A percentile compares a stretch with the other conserved stretches of the same genome.
Evolutionary conservation across 2,888 invertebrate genomes (phyloP).

Genomic region (Vandiemenella viatica): DNA sequence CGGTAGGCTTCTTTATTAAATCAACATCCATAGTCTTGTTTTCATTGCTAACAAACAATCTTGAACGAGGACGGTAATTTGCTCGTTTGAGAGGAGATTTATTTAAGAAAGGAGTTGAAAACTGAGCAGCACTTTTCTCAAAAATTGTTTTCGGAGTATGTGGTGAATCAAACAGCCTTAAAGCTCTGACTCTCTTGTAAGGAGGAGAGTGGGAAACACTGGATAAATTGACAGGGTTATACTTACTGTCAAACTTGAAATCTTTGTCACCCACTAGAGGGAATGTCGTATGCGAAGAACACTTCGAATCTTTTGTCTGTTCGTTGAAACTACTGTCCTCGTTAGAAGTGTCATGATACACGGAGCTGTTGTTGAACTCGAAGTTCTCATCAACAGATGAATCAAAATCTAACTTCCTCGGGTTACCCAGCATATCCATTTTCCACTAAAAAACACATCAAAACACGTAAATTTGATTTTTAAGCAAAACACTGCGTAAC

Average conservation of each 20-base stretch:
- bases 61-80: conserved; percentile 5
- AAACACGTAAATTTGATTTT: too few relatives aligned
- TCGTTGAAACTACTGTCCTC: conserved; percentile 4
- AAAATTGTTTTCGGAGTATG: conserved; percentile 72
- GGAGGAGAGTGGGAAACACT: conserved; percentile 31
- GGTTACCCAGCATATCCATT: neutral
- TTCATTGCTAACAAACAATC: conserved; percentile 6
- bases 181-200: conserved; percentile 39
- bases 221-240: neutral
- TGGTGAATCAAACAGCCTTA: conserved; percentile 67
- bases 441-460: too few relatives aligned
- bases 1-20: conserved; percentile 36
- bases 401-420: conserved; percentile 3
- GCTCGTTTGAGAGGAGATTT: neutral
- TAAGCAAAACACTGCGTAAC: too few relatives aligned
- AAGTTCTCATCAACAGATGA: conserved; percentile 3
- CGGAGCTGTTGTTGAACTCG: conserved; percentile 6
- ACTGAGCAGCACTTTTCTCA: conserved; percentile 36
- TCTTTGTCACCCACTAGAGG: neutral
- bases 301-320: neutral
- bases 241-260: neutral
- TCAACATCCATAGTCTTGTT: conserved; percentile 32
- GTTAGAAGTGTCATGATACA: conserved; percentile 7
- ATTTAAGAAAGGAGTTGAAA: conserved; percentile 34
- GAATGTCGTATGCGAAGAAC: too few relatives aligned